phyloP scores from a whole-genome alignment of 2,888 invertebrate genomes.

The Scotopteryx bipunctaria region DNA sequence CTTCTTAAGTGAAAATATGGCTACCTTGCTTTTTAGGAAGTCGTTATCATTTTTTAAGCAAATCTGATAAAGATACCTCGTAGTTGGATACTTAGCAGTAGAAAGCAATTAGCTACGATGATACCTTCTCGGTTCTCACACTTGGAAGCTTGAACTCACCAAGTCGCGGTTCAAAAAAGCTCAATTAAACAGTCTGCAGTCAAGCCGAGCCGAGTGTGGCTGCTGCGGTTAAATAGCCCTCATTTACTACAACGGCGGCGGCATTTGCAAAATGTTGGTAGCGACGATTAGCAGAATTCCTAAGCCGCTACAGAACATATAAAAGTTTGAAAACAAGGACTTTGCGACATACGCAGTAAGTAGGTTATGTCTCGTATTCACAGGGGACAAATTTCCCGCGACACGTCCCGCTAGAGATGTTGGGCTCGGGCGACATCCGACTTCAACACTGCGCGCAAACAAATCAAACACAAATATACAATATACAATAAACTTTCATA shows the following conservation, averaged over 20 bases:
- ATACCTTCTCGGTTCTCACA: neutral
- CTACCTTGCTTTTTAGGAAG: too few relatives aligned
- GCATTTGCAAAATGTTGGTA: constrained; percentile 74
- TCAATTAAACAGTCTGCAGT: constrained; percentile 30
- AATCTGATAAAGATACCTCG: too few relatives aligned
- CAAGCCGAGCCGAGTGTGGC: constrained; percentile 45
- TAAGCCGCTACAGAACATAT: constrained; percentile 70
- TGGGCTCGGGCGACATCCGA: too few relatives aligned
- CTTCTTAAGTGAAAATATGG: too few relatives aligned
- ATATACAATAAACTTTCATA: too few relatives aligned
- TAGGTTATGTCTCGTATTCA: constrained; percentile 25
- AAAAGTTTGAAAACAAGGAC: constrained; percentile 73
- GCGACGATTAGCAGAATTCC: constrained; percentile 80
- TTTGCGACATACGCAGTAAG: constrained; percentile 55
- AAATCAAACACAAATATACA: too few relatives aligned
- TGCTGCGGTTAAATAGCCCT: constrained; percentile 73
- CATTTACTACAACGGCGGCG: constrained; percentile 69
- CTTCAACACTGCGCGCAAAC: too few relatives aligned
- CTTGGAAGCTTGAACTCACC: neutral
- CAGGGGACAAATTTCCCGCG: neutral
- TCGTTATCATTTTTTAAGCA: too few relatives aligned
- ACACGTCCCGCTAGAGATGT: too few relatives aligned
- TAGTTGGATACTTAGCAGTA: too few relatives aligned
- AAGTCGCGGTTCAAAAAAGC: constrained; percentile 4
- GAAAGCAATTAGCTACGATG: neutral